Evolutionary conservation across 2,797 vertebrate species (phyloP).

Genomic region (Hozukius guyotensis): DNA sequence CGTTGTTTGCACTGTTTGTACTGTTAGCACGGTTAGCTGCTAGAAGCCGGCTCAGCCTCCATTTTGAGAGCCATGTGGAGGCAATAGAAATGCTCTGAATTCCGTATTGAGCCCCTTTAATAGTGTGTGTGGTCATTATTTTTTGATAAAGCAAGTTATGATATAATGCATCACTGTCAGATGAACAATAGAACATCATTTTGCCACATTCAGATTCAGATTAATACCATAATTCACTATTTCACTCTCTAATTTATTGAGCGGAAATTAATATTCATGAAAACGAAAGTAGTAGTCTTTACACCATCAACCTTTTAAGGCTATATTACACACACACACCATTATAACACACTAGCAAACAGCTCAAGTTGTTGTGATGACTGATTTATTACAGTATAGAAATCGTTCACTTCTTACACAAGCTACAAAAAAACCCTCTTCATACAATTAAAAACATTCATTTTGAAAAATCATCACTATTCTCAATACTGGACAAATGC

Average conservation of each 20-base stretch:
- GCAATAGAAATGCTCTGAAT: too few species aligned
- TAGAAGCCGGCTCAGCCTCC: not conserved
- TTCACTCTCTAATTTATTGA: not conserved
- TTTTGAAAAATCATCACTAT: conserved; percentile 25
- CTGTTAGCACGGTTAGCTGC: not conserved
- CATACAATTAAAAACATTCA: conserved; percentile 16
- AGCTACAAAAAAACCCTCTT: conserved; percentile 46
- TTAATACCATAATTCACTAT: not conserved
- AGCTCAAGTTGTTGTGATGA: conserved; percentile 23
- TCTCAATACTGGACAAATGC: conserved; percentile 36
- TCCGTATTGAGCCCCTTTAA: not conserved
- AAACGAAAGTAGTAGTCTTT: not conserved
- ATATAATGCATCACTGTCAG: not conserved
- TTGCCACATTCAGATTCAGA: not conserved
- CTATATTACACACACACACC: not conserved
- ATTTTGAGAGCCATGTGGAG: not conserved
- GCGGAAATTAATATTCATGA: not conserved
- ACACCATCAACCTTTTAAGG: not conserved
- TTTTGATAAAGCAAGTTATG: not conserved
- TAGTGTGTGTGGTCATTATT: not conserved
- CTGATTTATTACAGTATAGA: conserved; percentile 63
- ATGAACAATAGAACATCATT: not conserved
- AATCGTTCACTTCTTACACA: conserved; percentile 49
- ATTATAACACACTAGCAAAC: not conserved
- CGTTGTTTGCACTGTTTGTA: not conserved